These are phyloP conservation scores for Drosophila sp. DNA, from an alignment of 1,140 invertebrate genomes.

Conservation along the genomic window DNA sequence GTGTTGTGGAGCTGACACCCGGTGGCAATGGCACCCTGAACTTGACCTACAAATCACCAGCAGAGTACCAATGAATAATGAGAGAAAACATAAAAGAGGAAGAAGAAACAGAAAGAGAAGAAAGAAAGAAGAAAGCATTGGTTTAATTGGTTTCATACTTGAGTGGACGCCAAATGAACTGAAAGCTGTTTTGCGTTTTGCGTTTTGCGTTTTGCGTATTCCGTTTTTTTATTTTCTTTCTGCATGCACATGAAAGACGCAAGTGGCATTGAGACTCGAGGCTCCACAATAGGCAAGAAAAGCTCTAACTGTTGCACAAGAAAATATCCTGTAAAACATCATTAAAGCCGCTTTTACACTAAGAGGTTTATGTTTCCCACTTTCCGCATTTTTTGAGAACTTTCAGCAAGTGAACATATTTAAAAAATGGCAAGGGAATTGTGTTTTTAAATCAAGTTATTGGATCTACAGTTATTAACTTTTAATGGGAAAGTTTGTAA, in stretches of 20 bases:
- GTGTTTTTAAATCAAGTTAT: too few relatives aligned
- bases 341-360: too few relatives aligned
- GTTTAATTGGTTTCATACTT: constrained; percentile 39
- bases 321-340: not conserved
- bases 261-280: constrained; percentile 28
- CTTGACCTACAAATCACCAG: constrained; percentile 71
- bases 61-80: not conserved
- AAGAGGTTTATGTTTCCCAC: too few relatives aligned
- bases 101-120: not conserved
- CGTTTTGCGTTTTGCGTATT: constrained; percentile 17
- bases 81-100: not conserved
- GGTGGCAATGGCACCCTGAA: constrained; percentile 82
- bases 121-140: constrained; percentile 6
- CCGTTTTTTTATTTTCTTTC: constrained; percentile 4
- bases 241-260: constrained; percentile 32
- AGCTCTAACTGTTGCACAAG: too few relatives aligned
- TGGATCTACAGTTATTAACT: too few relatives aligned
- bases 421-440: too few relatives aligned
- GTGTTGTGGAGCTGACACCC: constrained; percentile 86
- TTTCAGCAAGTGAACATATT: too few relatives aligned
- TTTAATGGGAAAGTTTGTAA: too few relatives aligned
- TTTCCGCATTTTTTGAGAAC: too few relatives aligned
- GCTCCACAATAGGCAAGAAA: constrained; percentile 1
- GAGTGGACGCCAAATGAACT: constrained; percentile 42
- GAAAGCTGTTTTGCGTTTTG: constrained; percentile 36